Percentiles rank a stretch among this genome's conserved stretches.
phyloP scores from a whole-genome alignment of 2,113 vertebrate genomes.

The Raja brachyura region DNA sequence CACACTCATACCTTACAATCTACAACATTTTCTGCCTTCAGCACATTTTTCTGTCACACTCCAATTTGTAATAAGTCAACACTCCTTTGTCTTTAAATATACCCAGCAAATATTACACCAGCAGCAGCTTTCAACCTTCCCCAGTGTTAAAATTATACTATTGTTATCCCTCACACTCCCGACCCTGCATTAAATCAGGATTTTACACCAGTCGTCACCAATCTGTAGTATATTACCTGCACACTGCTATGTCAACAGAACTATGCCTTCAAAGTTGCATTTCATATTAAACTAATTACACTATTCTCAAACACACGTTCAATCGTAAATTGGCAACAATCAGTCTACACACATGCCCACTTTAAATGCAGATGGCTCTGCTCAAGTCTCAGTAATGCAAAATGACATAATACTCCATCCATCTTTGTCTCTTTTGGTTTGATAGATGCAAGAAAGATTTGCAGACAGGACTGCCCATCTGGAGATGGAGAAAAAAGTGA shows the following conservation, averaged over 20 bases:
- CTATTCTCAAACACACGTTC: no score
- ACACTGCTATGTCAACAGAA: background rate
- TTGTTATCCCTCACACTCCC: background rate
- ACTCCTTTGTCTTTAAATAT: no score
- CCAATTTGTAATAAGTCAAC: no score
- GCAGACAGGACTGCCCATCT: conserved; percentile 66
- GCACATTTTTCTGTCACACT: no score
- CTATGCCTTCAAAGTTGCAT: background rate
- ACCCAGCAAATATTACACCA: no score
- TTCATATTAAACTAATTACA: no score
- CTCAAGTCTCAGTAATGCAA: background rate
- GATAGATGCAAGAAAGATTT: conserved; percentile 67
- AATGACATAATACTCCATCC: conserved; percentile 12
- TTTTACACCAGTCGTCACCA: no score
- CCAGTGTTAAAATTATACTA: background rate
- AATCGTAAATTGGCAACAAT: background rate
- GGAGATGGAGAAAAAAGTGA: conserved; percentile 70
- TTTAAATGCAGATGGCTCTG: background rate
- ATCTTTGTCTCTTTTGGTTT: conserved; percentile 8
- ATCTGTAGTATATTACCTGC: background rate
- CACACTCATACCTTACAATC: no score
- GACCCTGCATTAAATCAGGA: background rate
- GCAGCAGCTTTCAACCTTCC: background rate
- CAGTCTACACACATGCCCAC: background rate
- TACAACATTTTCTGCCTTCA: no score